These are phyloP conservation scores for Pristionchus exspectatus DNA, from an alignment of 2,888 invertebrate genomes.

Conservation along the genomic window DNA sequence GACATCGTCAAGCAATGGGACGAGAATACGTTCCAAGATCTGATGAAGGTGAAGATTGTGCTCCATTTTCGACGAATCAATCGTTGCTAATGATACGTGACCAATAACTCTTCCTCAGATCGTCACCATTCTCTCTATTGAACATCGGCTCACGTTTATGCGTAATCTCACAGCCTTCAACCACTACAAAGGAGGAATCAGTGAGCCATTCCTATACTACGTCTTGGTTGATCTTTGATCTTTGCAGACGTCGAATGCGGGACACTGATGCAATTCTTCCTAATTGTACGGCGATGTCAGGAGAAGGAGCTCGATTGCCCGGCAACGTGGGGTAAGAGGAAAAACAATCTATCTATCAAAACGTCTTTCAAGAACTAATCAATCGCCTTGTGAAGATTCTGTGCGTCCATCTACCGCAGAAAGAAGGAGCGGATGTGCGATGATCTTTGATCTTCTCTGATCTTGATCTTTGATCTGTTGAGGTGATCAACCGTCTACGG, in stretches of 20 bases:
- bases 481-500: neutral
- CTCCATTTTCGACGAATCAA: too few species aligned
- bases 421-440: neutral
- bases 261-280: neutral
- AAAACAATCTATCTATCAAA: neutral
- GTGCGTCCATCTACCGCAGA: neutral
- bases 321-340: neutral
- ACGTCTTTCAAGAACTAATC: neutral
- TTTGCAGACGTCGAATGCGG: neutral
- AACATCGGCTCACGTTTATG: neutral
- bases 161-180: neutral
- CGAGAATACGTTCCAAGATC: neutral
- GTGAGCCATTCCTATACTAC: neutral
- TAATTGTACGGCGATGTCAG: neutral
- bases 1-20: neutral
- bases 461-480: constrained; percentile 13
- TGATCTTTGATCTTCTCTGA: neutral
- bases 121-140: too few species aligned
- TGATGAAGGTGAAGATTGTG: neutral
- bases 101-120: neutral
- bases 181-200: neutral
- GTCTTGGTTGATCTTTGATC: neutral
- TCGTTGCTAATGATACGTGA: neutral
- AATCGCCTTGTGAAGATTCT: neutral
- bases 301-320: neutral